Conservation (phyloP, 2,113 vertebrate species). For the Todiramphus chloris region DNA sequence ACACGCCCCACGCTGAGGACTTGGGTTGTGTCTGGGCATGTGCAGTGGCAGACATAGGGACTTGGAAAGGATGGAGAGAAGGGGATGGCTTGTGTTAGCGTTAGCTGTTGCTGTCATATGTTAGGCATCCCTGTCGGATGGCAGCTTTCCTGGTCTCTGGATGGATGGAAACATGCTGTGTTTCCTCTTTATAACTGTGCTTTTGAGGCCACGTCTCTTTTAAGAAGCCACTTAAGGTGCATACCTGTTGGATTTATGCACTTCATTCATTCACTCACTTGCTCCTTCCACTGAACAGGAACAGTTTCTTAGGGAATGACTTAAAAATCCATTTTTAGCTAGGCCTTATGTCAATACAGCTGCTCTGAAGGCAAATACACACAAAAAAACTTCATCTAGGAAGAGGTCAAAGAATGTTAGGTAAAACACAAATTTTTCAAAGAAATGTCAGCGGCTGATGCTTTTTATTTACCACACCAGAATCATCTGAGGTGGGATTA, state of each 20-base stretch:
- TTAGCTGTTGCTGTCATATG: conserved; percentile 17
- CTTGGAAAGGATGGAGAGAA: not conserved
- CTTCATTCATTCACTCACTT: not conserved
- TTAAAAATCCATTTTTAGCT: not conserved
- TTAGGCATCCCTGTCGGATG: not conserved
- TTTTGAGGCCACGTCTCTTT: not conserved
- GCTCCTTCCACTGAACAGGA: not conserved
- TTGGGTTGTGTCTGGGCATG: not conserved
- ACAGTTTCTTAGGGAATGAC: not conserved
- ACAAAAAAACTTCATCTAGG: not conserved
- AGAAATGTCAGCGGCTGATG: not conserved
- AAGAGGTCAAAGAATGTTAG: not conserved
- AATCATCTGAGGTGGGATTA: not conserved
- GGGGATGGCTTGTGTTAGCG: not conserved
- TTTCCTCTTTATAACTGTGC: not conserved
- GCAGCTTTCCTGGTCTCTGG: conserved; percentile 25
- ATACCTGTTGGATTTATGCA: not conserved
- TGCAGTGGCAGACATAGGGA: conserved; percentile 8
- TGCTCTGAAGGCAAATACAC: not conserved
- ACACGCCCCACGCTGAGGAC: not conserved
- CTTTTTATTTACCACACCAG: not conserved
- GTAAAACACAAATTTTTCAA: not conserved
- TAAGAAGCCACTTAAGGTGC: not conserved
- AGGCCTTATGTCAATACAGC: not conserved
- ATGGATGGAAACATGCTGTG: not conserved